Conservation (phyloP, 2,113 vertebrate genomes). For the Anolis sagrei region DNA sequence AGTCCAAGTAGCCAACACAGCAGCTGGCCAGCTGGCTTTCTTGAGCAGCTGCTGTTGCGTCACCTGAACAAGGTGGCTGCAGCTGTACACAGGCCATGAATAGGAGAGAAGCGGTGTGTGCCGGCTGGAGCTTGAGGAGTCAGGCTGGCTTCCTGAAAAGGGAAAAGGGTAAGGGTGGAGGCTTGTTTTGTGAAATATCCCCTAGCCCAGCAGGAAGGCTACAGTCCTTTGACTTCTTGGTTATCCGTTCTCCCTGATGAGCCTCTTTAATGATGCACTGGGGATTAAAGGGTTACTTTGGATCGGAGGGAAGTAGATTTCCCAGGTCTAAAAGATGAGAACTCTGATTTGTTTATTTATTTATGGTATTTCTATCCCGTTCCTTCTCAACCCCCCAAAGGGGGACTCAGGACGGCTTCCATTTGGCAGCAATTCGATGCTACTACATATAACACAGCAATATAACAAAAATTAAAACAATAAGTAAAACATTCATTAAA, state of each 20-base stretch:
- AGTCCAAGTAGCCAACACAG: slow-evolving; percentile 38
- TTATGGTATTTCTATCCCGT: too few relatives aligned
- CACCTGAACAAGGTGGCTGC: slow-evolving; percentile 68
- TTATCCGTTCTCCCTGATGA: slow-evolving; percentile 60
- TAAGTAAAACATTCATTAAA: too few relatives aligned
- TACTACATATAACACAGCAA: too few relatives aligned
- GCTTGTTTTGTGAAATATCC: slow-evolving; percentile 54
- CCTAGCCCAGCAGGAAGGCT: slow-evolving; percentile 9
- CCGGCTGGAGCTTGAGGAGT: slow-evolving; percentile 65
- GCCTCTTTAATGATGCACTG: slow-evolving; percentile 1
- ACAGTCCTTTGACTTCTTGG: slow-evolving; percentile 66
- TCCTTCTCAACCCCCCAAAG: too few relatives aligned
- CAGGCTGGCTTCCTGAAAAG: slow-evolving; percentile 60
- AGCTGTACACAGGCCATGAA: slow-evolving; percentile 72
- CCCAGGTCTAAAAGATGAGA: slow-evolving; percentile 12
- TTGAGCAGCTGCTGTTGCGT: slow-evolving; percentile 71
- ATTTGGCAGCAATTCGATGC: too few relatives aligned
- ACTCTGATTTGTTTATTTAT: too few relatives aligned
- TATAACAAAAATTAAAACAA: too few relatives aligned
- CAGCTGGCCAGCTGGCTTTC: slow-evolving; percentile 70
- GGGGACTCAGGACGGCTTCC: too few relatives aligned
- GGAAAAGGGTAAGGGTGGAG: slow-evolving; percentile 46
- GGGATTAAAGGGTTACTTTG: slow-evolving; percentile 44
- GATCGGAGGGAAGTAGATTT: slow-evolving; percentile 11
- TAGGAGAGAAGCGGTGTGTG: slow-evolving; percentile 62